phyloP scores from a whole-genome alignment of 2,797 vertebrate species.

The Gallinago nigripennis region DNA sequence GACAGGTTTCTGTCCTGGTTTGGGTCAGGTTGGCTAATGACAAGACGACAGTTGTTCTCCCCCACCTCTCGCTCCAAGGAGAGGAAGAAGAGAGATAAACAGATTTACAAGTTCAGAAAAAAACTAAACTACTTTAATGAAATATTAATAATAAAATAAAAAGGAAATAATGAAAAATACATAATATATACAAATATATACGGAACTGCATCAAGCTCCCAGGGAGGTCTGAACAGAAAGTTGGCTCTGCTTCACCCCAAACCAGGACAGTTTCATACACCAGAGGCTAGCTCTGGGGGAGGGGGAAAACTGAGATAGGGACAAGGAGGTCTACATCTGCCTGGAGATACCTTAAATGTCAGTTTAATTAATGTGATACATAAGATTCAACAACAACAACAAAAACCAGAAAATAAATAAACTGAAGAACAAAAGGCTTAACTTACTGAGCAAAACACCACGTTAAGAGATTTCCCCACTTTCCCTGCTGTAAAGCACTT shows the following conservation, averaged over 20 bases:
- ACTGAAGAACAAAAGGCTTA: constrained; percentile 13
- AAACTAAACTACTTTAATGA: too few species aligned
- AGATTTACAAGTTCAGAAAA: too few species aligned
- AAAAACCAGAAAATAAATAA: not conserved
- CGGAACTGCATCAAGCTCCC: too few species aligned
- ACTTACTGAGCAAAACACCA: constrained; percentile 43
- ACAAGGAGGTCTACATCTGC: not conserved
- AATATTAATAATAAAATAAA: too few species aligned
- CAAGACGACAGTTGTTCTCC: too few species aligned
- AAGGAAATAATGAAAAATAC: too few species aligned
- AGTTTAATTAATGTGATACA: not conserved
- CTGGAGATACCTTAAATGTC: not conserved
- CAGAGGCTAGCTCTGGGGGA: not conserved
- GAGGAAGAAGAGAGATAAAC: too few species aligned
- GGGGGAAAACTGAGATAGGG: not conserved
- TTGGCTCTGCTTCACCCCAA: too few species aligned
- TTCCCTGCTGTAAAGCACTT: constrained; percentile 49
- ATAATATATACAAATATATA: too few species aligned
- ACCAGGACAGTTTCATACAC: not conserved
- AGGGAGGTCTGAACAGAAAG: too few species aligned
- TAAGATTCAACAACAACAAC: not conserved
- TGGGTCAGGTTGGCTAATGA: too few species aligned
- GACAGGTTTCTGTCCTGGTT: not conserved
- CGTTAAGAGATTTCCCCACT: not conserved
- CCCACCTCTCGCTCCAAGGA: too few species aligned